Evolutionary conservation across 2,888 invertebrate genomes (phyloP).

Genomic region (Ernsta delagoae): DNA sequence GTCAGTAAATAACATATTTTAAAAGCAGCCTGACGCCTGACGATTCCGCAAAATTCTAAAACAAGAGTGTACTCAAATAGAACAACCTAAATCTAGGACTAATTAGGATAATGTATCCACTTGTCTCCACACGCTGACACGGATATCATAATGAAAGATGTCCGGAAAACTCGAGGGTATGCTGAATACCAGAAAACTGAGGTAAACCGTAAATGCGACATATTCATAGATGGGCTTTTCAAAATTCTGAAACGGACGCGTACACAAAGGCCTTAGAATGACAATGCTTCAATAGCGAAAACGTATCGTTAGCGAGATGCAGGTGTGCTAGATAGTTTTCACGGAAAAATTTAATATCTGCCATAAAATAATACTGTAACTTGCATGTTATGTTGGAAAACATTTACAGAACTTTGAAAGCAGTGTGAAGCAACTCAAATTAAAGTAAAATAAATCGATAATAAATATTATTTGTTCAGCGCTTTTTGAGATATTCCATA

Average conservation of each 20-base stretch:
- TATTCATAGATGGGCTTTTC: constrained; percentile 29
- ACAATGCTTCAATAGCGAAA: constrained; percentile 28
- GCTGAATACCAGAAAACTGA: constrained; percentile 15
- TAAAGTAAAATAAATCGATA: too few relatives aligned
- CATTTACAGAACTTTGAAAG: too few relatives aligned
- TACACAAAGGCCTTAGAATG: constrained; percentile 18
- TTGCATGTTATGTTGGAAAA: not conserved
- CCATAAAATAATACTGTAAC: not conserved
- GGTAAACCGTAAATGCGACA: constrained; percentile 25
- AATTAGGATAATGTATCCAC: constrained; percentile 21
- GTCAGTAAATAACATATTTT: too few relatives aligned
- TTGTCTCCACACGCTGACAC: not conserved
- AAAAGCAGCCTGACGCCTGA: too few relatives aligned
- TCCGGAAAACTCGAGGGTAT: constrained; percentile 11
- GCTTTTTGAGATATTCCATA: too few relatives aligned
- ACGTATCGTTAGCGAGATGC: constrained; percentile 16
- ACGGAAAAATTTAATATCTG: not conserved
- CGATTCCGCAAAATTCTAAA: too few relatives aligned
- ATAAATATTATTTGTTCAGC: too few relatives aligned
- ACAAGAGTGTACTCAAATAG: not conserved
- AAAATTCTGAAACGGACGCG: constrained; percentile 21
- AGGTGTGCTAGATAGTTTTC: constrained; percentile 5
- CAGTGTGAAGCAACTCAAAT: too few relatives aligned
- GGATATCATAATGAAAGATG: constrained; percentile 14
- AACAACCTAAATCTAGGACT: constrained; percentile 13